Conservation (phyloP, 2,113 vertebrate genomes). For the Sisor rabdophorus region DNA sequence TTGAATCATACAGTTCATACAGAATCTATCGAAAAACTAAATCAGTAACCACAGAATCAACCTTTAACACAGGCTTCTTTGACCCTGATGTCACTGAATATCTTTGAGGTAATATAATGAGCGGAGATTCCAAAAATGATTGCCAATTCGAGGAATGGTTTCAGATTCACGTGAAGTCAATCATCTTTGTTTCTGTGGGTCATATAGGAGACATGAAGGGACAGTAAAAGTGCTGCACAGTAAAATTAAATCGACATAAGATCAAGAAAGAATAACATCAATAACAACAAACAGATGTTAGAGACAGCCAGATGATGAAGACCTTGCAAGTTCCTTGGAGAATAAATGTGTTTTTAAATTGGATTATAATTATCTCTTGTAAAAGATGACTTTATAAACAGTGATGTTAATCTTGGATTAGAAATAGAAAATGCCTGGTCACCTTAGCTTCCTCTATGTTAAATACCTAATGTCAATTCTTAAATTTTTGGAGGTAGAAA, state of each 20-base stretch:
- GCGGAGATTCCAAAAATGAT: neutral
- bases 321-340: neutral
- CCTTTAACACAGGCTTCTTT: neutral
- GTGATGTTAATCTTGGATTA: neutral
- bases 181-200: neutral
- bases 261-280: neutral
- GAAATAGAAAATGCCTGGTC: neutral
- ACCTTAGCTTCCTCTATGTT: neutral
- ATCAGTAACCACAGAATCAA: slow-evolving; percentile 1
- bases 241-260: neutral
- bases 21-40: neutral
- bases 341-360: neutral
- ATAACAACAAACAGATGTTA: neutral
- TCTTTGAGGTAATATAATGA: neutral
- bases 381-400: neutral
- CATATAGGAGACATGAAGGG: neutral
- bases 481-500: neutral
- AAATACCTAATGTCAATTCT: neutral
- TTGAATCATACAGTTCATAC: neutral
- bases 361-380: neutral
- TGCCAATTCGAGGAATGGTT: neutral
- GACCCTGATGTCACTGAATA: neutral
- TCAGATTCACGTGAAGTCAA: slow-evolving; percentile 3
- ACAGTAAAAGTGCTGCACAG: neutral
- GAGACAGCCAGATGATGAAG: neutral